Base-by-base conservation (phyloP, 2,113 vertebrate species). In the Lycaon pictus region DNA sequence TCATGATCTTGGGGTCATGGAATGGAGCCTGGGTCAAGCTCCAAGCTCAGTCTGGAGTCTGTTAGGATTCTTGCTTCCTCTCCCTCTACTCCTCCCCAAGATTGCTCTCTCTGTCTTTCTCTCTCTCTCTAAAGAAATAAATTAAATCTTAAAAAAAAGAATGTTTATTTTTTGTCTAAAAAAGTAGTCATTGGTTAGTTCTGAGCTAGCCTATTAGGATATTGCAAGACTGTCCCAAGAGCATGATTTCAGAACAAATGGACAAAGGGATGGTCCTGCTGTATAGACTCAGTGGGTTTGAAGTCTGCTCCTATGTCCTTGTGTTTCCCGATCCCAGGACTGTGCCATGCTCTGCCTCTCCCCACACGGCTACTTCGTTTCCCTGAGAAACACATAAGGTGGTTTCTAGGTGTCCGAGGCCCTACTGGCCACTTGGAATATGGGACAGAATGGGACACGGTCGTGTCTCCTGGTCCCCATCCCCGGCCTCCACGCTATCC, bases 301-400 rank as follows among this genome's bases (percentile, higher is more conserved):
- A 17, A 11, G 0, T 12, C 53, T 10, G 0, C 48, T 13, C 2
- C 0, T 2, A 3, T 7, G 91, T 48, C 27, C 2, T 1, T 9
- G 27, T 3, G 1, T 27, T 10, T 19, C 74, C 1, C 7, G 15
- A 2, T 7, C 27, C 48, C 53, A 10, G 13, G 23, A 37, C 17
- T 0, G 7, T 9, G 19, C 58, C 3, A 2, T 16, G 67, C 3
- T 3, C 4, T 20, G 11, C 5, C 10, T 55, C 23, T 20, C 27
- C 11, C 7, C 1, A 5, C 43, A 2, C 1, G 0, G 11, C 1
- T 1, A 4, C 2, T 4, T 10, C 35, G 3, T 11, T 23, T n/a
- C 23, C 55, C 37, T 4, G 7, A 4, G 25, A 35, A 11, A 12
- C 8, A 29, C 15, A 6, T 1, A 2, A 43, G 3, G 17, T 16